phyloP scores from a whole-genome alignment of 2,113 vertebrate genomes.

The Callorhinus ursinus region DNA sequence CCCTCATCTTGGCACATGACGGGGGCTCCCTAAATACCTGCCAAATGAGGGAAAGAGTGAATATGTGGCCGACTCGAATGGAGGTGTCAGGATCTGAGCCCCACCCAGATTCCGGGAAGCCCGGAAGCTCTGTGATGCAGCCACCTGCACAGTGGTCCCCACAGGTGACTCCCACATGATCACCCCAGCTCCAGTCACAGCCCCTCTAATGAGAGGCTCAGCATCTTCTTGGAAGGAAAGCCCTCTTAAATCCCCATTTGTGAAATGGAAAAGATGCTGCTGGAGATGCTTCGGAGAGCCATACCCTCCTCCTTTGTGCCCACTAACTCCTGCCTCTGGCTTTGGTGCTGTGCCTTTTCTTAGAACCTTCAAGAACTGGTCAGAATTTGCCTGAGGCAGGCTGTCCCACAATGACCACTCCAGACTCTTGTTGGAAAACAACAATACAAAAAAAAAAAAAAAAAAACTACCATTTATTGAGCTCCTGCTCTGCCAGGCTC shows the following conservation, averaged over 20 bases:
- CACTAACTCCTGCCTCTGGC: neutral
- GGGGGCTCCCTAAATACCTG: neutral
- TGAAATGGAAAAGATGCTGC: neutral
- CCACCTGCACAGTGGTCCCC: neutral
- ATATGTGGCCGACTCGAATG: neutral
- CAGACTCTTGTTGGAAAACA: neutral
- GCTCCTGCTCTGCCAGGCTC: neutral
- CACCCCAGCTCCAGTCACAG: neutral
- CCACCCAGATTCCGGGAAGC: neutral
- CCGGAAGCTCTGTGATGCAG: neutral
- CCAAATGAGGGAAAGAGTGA: neutral
- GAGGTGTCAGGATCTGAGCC: neutral
- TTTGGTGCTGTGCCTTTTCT: neutral
- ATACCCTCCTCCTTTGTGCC: accelerated
- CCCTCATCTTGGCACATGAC: neutral
- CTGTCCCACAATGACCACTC: neutral
- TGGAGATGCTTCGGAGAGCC: neutral
- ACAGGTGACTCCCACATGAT: neutral
- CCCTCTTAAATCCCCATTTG: neutral
- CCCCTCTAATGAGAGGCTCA: neutral
- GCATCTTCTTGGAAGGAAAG: neutral
- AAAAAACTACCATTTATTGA: neutral
- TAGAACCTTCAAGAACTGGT: neutral
- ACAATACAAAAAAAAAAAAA: neutral
- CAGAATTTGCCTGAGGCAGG: neutral